phyloP scores from a whole-genome alignment of 2,797 vertebrate genomes.

The Choloepus didactylus region DNA sequence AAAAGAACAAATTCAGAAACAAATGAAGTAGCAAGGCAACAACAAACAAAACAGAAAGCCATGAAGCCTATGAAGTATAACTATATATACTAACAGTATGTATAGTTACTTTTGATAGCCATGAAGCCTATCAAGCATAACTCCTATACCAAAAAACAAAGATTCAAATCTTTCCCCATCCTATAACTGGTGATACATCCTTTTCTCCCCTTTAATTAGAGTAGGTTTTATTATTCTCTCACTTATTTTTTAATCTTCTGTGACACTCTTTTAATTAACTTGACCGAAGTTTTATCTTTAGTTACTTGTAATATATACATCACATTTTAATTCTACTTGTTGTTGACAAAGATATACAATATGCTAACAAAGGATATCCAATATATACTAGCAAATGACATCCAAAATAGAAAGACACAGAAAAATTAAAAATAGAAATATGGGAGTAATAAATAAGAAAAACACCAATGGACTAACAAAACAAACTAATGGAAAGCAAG shows the following conservation, averaged over 20 bases:
- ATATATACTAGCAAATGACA: neutral
- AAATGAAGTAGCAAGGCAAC: neutral
- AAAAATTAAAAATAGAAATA: neutral
- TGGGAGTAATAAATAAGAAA: neutral
- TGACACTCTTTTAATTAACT: neutral
- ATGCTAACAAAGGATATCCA: neutral
- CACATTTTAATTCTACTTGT: neutral
- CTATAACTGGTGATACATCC: neutral
- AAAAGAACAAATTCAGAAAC: neutral
- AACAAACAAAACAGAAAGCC: neutral
- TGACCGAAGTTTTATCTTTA: neutral
- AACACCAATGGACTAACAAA: neutral
- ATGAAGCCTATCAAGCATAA: neutral
- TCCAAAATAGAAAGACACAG: neutral
- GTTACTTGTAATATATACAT: neutral
- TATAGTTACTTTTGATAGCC: no score
- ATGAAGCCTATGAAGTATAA: neutral
- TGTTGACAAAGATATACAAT: neutral
- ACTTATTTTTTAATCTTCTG: neutral
- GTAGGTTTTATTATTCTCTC: neutral
- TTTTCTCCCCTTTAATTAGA: neutral
- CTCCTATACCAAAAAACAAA: neutral
- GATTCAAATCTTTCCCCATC: neutral
- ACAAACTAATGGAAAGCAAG: neutral
- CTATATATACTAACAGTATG: neutral